phyloP scores from a whole-genome alignment of 2,888 invertebrate genomes.

The Agrochola macilenta region DNA sequence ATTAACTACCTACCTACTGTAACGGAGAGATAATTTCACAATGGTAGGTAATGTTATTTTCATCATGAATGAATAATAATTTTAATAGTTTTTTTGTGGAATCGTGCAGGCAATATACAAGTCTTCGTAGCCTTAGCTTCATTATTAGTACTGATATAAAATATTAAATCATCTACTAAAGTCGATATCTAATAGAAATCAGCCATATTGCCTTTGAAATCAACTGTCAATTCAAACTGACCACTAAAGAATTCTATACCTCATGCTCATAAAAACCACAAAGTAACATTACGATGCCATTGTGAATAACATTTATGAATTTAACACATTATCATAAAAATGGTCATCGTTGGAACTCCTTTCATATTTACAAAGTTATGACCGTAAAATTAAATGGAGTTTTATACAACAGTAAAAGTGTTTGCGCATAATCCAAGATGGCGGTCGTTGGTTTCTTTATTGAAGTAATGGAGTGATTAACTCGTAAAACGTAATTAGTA shows the following conservation, averaged over 20 bases:
- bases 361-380: slow-evolving; percentile 40
- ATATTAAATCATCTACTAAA: background rate
- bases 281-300: slow-evolving; percentile 27
- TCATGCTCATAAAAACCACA: slow-evolving; percentile 31
- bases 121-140: background rate
- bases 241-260: slow-evolving; percentile 18
- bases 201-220: background rate
- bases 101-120: background rate
- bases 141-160: background rate
- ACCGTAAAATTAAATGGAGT: slow-evolving; percentile 46
- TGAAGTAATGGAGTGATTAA: slow-evolving; percentile 28
- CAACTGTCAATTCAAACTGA: slow-evolving; percentile 1
- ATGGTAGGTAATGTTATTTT: background rate
- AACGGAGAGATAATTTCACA: background rate
- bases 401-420: slow-evolving; percentile 48
- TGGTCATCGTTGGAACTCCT: slow-evolving; percentile 31
- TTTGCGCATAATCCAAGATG: slow-evolving; percentile 23
- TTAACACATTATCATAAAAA: slow-evolving; percentile 42
- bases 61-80: background rate
- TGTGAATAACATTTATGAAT: slow-evolving; percentile 40
- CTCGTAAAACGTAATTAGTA: background rate
- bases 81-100: background rate
- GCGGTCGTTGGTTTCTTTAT: slow-evolving; percentile 11
- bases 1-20: background rate
- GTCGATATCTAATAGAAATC: slow-evolving; percentile 19